Base-by-base conservation (phyloP, 2,797 vertebrate genomes). In the Furcifer pardalis region DNA sequence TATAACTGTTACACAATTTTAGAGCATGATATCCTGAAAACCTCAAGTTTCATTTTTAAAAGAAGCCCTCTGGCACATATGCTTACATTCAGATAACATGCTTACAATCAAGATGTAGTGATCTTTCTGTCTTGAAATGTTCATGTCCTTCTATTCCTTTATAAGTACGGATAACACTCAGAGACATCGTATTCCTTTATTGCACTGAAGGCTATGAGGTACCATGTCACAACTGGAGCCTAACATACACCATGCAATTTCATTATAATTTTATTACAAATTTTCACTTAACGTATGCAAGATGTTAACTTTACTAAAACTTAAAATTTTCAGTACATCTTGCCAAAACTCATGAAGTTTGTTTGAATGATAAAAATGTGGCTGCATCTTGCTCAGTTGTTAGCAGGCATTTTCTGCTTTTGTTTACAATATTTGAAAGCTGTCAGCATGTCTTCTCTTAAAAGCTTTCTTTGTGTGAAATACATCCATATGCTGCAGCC, bases 31-130 rank as follows among this genome's bases (percentile, higher is more conserved):
- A 60, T n/a, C 19, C 32, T 66, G 27, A 15, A 62, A 46, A 76
- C 52, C 60, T 42, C 63, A 83, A 5, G 10, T 6, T 52, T 83
- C 62, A 77, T 77, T 68, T 2, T 32, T 17, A 76, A 77, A n/a
- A 78, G 78, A 60, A 78, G 44, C 30, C 68, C 42, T 75, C 81
- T 75, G 71, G 75, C 40, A 52, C 40, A 78, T 19, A 30, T 76
- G 71, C 71, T 46, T 73, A 44, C 40, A 44, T 72, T 19, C 21
- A 21, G 52, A 30, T 30, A 63, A 27, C 42, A 19, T 65, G 40
- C 46, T 27, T 52, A 15, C 2, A 25, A 30, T 27, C 4, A 66
- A 69, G 62, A 32, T n/a, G 27, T 23, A 65, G 21, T 56, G 15
- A 19, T 21, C 52, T 56, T 46, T 75, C 2, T 1, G n/a, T 35